These are phyloP conservation scores for Propithecus perrieri DNA, from an alignment of 2,797 vertebrate species.

Conservation along the genomic window DNA sequence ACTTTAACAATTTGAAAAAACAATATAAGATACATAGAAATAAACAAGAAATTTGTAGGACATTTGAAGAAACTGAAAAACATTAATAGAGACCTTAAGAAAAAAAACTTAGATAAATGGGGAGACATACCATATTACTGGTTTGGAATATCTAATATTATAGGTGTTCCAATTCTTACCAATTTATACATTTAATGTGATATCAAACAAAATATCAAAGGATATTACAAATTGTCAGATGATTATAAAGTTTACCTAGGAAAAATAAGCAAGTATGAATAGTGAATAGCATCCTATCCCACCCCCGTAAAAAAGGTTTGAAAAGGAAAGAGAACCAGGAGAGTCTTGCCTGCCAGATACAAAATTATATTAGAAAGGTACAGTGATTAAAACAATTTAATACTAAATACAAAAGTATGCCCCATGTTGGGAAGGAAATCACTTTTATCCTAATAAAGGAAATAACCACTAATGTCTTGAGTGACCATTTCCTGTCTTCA, in stretches of 20 bases:
- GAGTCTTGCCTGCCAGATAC: neutral
- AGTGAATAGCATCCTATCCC: neutral
- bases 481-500: neutral
- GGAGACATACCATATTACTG: neutral
- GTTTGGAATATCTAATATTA: constrained; percentile 9
- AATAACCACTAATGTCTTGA: neutral
- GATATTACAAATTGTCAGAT: neutral
- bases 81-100: neutral
- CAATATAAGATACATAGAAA: neutral
- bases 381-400: neutral
- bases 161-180: neutral
- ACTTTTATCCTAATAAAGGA: neutral
- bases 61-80: neutral
- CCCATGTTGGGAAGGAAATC: neutral
- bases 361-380: neutral
- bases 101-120: neutral
- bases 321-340: neutral
- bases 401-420: neutral
- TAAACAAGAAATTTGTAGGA: neutral
- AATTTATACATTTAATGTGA: neutral
- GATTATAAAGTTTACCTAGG: neutral
- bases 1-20: neutral
- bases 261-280: neutral
- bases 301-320: neutral
- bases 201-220: neutral